Conservation (phyloP, 1,140 invertebrate genomes). For the Chrysoperla carnea region DNA sequence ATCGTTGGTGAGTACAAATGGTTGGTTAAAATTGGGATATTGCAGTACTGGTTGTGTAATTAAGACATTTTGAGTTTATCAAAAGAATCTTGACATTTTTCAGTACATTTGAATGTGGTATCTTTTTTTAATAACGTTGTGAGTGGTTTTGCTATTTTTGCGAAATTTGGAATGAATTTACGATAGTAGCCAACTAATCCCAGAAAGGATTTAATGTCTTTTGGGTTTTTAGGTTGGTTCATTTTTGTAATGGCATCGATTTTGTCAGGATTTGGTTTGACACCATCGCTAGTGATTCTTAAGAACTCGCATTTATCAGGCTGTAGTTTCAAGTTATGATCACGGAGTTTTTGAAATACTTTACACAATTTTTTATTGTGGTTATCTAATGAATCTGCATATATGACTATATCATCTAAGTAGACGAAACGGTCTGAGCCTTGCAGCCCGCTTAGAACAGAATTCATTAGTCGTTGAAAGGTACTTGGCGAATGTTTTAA, state of each 20-base stretch:
- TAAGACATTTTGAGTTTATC: constrained; percentile 18
- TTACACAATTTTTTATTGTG: constrained; percentile 15
- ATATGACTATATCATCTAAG: constrained; percentile 24
- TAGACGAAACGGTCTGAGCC: constrained; percentile 16
- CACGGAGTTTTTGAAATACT: constrained; percentile 14
- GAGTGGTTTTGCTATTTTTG: constrained; percentile 10
- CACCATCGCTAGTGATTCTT: constrained; percentile 15
- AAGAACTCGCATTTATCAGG: constrained; percentile 24
- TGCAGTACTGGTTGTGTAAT: constrained; percentile 20
- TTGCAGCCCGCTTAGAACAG: constrained; percentile 11
- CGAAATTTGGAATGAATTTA: constrained; percentile 12
- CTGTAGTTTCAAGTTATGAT: constrained; percentile 20
- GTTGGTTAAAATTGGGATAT: constrained; percentile 17
- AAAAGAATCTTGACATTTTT: no score
- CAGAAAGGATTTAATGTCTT: constrained; percentile 14
- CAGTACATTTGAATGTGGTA: constrained; percentile 1
- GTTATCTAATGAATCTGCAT: constrained; percentile 15
- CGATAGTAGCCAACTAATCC: constrained; percentile 15
- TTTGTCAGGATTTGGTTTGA: constrained; percentile 20
- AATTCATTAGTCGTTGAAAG: constrained; percentile 14
- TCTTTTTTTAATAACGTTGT: constrained; percentile 7
- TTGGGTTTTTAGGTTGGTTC: constrained; percentile 16
- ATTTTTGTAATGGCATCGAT: no score
- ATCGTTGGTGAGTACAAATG: constrained; percentile 18
- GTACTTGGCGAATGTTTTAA: constrained; percentile 5